Evolutionary conservation across 53 echinoderm and acorn worm species (phyloP).

Genomic region (Antedon mediterranea): DNA sequence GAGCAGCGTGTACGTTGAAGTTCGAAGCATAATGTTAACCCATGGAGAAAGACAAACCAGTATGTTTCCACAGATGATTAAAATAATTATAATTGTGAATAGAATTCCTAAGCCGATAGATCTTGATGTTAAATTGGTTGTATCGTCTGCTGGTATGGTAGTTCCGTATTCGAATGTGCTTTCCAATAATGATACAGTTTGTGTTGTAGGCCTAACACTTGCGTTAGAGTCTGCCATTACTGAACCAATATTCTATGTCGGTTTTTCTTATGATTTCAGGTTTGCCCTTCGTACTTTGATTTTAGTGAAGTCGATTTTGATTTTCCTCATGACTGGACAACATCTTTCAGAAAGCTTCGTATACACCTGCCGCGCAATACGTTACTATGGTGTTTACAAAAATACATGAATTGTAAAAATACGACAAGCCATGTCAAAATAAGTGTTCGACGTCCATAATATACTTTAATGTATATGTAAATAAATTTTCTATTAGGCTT

Average conservation of each 20-base stretch:
- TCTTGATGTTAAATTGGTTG: too few relatives aligned
- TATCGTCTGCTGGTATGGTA: background rate
- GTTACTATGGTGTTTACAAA: background rate
- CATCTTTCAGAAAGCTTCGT: background rate
- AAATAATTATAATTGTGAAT: slow-evolving; percentile 49
- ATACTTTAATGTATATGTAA: background rate
- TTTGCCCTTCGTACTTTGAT: background rate
- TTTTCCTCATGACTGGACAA: background rate
- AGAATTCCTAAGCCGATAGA: slow-evolving; percentile 15
- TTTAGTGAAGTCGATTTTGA: background rate
- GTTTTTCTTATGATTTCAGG: background rate
- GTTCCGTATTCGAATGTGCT: background rate
- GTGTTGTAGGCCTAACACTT: background rate
- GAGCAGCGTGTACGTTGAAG: slow-evolving; percentile 64
- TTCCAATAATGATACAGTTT: background rate
- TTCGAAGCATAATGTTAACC: slow-evolving; percentile 56
- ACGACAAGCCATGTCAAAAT: background rate
- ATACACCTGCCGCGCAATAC: background rate
- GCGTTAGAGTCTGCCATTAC: background rate
- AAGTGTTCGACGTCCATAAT: background rate
- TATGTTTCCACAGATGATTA: slow-evolving; percentile 59
- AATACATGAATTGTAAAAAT: background rate
- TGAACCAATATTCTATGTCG: background rate
- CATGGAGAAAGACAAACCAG: slow-evolving; percentile 68
- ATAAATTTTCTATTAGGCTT: too few relatives aligned